These are phyloP conservation scores for Tachina lurida DNA, from an alignment of 2,888 invertebrate genomes.

Conservation along the genomic window DNA sequence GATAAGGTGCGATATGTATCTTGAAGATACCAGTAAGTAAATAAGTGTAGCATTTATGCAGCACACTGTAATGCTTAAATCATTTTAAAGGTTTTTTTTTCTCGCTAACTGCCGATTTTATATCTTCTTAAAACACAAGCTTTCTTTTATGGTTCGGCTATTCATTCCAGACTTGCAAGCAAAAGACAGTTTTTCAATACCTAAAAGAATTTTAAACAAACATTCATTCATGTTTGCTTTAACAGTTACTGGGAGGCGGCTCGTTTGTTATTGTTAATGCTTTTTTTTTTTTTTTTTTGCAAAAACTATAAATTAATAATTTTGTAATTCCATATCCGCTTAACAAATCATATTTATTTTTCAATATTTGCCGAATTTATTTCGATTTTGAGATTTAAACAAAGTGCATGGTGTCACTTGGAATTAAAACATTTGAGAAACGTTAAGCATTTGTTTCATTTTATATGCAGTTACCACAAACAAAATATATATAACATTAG, in stretches of 20 bases:
- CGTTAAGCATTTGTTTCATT: constrained; percentile 34
- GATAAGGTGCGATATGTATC: background rate
- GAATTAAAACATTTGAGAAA: background rate
- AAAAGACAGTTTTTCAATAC: constrained; percentile 11
- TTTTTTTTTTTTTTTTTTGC: background rate
- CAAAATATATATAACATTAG: constrained; percentile 13
- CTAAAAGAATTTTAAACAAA: constrained; percentile 7
- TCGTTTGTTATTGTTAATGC: constrained; percentile 14
- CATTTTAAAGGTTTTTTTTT: constrained; percentile 31
- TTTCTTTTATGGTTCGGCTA: constrained; percentile 61
- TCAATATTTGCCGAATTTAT: background rate
- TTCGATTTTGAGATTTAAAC: constrained; percentile 15
- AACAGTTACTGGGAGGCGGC: constrained; percentile 1
- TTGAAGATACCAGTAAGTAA: constrained; percentile 1
- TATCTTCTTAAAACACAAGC: constrained; percentile 16
- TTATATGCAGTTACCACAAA: background rate
- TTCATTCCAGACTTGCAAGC: constrained; percentile 55
- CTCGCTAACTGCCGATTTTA: constrained; percentile 20
- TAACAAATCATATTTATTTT: background rate
- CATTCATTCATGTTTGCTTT: constrained; percentile 15
- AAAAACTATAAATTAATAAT: background rate
- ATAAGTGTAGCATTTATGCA: constrained; percentile 20
- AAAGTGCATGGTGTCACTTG: constrained; percentile 28
- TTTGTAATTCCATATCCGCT: background rate
- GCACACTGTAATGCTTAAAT: constrained; percentile 50